A percentile compares a stretch with the other conserved stretches of the same genome.
These are phyloP conservation scores for Zaprionus taronus DNA, from an alignment of 1,140 invertebrate genomes.

Conservation along the genomic window DNA sequence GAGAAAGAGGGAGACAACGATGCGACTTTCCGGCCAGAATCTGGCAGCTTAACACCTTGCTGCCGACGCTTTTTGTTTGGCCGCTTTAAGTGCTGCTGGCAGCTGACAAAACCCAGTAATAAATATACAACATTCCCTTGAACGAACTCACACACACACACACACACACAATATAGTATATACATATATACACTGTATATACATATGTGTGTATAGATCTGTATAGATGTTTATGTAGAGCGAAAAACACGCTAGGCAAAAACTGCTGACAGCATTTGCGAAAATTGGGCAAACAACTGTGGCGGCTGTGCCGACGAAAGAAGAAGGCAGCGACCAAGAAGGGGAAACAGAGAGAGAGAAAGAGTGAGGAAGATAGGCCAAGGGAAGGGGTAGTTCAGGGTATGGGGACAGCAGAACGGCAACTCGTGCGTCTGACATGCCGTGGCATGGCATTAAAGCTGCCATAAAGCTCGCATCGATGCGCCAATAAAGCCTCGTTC, in stretches of 20 bases:
- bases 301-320: conserved; percentile 26
- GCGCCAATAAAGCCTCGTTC: conserved; percentile 44
- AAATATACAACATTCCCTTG: conserved; percentile 10
- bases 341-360: neutral
- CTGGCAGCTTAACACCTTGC: conserved; percentile 57
- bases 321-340: neutral
- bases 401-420: neutral
- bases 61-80: conserved; percentile 39
- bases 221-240: conserved; percentile 14
- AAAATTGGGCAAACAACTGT: conserved; percentile 58
- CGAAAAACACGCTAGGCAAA: conserved; percentile 50
- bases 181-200: conserved; percentile 7
- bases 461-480: conserved; percentile 57
- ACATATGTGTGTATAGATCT: conserved; percentile 20
- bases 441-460: conserved; percentile 50
- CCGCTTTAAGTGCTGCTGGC: conserved; percentile 69
- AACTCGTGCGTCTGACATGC: conserved; percentile 64
- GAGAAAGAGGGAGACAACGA: neutral
- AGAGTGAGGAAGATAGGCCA: neutral
- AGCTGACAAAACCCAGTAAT: conserved; percentile 59
- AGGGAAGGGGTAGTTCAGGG: too few species aligned
- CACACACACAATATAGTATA: conserved; percentile 15
- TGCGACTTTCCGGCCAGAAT: conserved; percentile 28
- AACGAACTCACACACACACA: neutral
- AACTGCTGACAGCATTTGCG: conserved; percentile 76